Percentiles rank a stretch among this genome's conserved stretches.
Evolutionary conservation across 1,140 invertebrate genomes (phyloP).

Genomic region (Drosophila truncata): DNA sequence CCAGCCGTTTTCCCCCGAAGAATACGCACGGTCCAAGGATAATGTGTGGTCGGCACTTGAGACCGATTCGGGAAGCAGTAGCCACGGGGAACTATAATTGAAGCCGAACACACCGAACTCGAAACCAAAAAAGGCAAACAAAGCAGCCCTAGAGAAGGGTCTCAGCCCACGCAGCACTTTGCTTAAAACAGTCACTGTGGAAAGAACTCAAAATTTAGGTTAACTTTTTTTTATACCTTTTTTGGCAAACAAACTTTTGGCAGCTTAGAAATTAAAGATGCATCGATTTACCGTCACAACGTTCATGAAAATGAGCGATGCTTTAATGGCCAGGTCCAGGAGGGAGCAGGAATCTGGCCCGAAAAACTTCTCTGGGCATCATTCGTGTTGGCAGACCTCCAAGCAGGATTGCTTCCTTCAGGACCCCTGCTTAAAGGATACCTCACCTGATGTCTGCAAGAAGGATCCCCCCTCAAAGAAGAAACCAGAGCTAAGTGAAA

Average conservation of each 20-base stretch:
- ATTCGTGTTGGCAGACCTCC: background rate
- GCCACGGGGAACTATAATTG: slow-evolving; percentile 35
- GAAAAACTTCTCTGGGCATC: background rate
- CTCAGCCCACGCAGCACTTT: background rate
- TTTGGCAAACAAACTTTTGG: slow-evolving; percentile 3
- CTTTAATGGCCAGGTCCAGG: background rate
- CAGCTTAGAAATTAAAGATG: slow-evolving; percentile 13
- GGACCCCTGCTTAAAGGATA: background rate
- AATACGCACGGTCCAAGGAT: slow-evolving; percentile 18
- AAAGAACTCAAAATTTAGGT: slow-evolving; percentile 1
- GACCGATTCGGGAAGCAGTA: slow-evolving; percentile 55
- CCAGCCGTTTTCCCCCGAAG: slow-evolving; percentile 30
- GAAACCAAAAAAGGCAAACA: slow-evolving; percentile 17
- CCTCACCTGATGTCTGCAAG: background rate
- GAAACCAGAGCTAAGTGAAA: background rate
- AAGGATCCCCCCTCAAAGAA: background rate
- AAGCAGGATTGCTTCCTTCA: background rate
- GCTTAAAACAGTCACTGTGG: background rate
- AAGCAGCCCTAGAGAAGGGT: slow-evolving; percentile 16
- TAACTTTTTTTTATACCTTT: background rate
- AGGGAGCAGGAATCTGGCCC: background rate
- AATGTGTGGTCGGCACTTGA: slow-evolving; percentile 80
- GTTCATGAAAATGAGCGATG: slow-evolving; percentile 17
- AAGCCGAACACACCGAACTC: slow-evolving; percentile 34
- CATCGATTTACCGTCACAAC: slow-evolving; percentile 10